Base-by-base conservation (phyloP, 2,113 vertebrate species). In the Egretta garzetta region DNA sequence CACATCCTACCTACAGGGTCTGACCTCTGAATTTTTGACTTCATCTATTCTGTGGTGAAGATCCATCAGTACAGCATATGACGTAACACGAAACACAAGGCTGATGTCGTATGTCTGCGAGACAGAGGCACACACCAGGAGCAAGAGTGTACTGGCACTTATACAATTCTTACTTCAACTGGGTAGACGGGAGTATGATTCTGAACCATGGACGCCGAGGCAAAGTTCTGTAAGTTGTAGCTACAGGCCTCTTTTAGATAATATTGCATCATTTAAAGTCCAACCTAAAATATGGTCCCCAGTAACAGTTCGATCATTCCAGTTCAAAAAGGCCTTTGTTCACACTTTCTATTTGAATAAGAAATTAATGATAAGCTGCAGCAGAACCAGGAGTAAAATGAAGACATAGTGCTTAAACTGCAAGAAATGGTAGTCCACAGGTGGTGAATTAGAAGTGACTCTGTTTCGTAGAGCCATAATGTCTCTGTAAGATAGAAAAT, bases 361-460 rank as follows among this genome's bases (percentile, higher is more conserved):
- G 88, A 99, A 98, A 98, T 99, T 99, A 98, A 99, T 98, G 95
- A 98, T 77, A 96, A 99, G 98, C 98, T 99, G 99, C 88, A 99
- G 98, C 93, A 99, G 96, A 97, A 99, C 98, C 97, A 99, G 97
- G 72, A 99, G 97, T 88, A 98, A 95, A 95, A 99, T 99, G 98
- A 99, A 95, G 97, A 99, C 93, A 96, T 98, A 99, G 98, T 99
- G 99, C 70, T 99, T 99, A 90, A 99, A 99, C 72, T 99, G 99
- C 96, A 99, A 98, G 97, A 99, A 99, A 82, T 96, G 93, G 90
- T 98, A 98, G 94, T 99, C 99, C 26, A 94, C 85, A 9, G 96
- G 90, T 63, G 97, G 86, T 81, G 98, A 98, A 74, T 96, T 96
- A 30, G 97, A 97, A 37, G 98, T 37, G 50, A 98, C 98, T 74